Evolutionary conservation across 2,888 invertebrate genomes (phyloP), one percentile per base, ranked within the genome.

Genomic region (Notodonta dromedarius): DNA sequence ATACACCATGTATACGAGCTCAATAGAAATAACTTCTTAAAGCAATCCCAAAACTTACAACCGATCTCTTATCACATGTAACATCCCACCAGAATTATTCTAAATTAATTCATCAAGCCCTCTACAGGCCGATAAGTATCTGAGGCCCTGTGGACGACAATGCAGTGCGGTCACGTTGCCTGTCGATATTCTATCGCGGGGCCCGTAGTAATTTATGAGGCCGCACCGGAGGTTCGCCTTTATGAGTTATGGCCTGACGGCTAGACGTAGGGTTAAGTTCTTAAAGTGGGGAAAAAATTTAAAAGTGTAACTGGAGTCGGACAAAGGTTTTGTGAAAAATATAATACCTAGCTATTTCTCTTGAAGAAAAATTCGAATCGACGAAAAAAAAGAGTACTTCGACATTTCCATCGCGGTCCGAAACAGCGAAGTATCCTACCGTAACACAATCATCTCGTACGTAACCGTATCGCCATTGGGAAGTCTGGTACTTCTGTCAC

Each of bases 171-270:
- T 83, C 83, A 81, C 84, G 84, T 80, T 63, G 62, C 66, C 76
- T 71, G 78, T 79, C 82, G 80, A 81, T 84, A 86, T 85, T 84
- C 82, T 79, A 84, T 83, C 80, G 79, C 66, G 70, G 71, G 68
- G 69, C 74, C 75, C 77, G 67, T 56, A 61, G 73, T 80, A 81
- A 85, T 85, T 83, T 83, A 85, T 80, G 78, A 73, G 75, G 74
- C 75, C 70, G 63, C 63, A 64, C 54, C 39, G 6, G 54, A 39
- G 73, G 66, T 59, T 63, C 66, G 78, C 75, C 77, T 69, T 67
- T 78, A 83, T 84, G 83, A 85, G 72, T 82, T 82, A 86, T 77
- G 72, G 70, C 71, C 66, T 69, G 62, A 63, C 67, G 72, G 69
- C 66, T 59, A 65, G 61, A 60, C 65, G 65, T 60, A 67, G 67